Base-by-base conservation (phyloP, 2,888 invertebrate species). In the Andrena flavipes region DNA sequence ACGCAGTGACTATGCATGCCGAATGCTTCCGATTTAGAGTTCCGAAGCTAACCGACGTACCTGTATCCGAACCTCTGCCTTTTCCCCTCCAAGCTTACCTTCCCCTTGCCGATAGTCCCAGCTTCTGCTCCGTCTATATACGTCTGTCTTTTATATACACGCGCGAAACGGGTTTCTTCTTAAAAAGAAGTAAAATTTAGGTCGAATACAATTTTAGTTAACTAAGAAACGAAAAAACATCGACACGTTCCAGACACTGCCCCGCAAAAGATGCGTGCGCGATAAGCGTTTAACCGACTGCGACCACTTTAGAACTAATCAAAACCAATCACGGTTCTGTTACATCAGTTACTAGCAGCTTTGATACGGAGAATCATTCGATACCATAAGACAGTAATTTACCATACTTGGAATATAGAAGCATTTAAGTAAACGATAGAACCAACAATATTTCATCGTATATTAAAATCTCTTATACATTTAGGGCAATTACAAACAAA, bases 241-340 rank as follows among this genome's bases (percentile, higher is more conserved):
- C 20, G 48, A n/a, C 23, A 56, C 48, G 29, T 16, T 30, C n/a
- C 23, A 56, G 68, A 60, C 23, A 71, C 48, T 26, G 51, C 2
- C 70, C 29, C 16, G 30, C 33, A n/a, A 62, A 67, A 80, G 60
- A 60, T 35, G 10, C 8, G 20, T 26, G 23, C 29, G 60, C 49
- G 10, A 49, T 23, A 13, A 35, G 67, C 48, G 56, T 70, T 23
- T 63, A 26, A 16, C 60, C 48, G 65, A 33, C 48, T 62, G 49
- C 48, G 56, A 35, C 48, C 84, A 80, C 70, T 87, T 54, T 86
- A 82, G 49, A 42, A 59, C 20, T 76, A 86, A 87, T 87, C 75
- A 84, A 63, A 67, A 49, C 35, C 81, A 87, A 87, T 87, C 77
- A 76, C 63, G 70, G 63, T 72, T 65, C 63, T 48, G 72, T 79